Evolutionary conservation across 2,797 vertebrate genomes (phyloP), one percentile per base, ranked within the genome.

Genomic region (Fringilla coelebs): DNA sequence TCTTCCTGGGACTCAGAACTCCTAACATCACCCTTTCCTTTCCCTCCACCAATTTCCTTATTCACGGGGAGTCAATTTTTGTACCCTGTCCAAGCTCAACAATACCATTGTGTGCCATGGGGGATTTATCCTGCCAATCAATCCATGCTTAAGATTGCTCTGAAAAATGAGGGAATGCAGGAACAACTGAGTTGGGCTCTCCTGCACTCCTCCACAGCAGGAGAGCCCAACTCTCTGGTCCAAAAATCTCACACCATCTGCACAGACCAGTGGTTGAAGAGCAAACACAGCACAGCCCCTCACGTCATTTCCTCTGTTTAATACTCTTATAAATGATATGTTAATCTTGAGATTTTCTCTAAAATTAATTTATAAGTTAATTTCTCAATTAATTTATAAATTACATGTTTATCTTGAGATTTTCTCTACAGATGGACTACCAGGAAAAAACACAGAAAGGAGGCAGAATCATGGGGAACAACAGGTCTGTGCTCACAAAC

Each of bases 231-330:
- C 9, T 34, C 5, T 34, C n/a, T 62, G 21, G 22, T 40, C 34
- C 32, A 60, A 86, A 95, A 74, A 45, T 31, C 17, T 71, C 49
- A 10, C 1, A 1, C 19, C 34, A 45, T 7, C 43, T 63, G 25
- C 32, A n/a, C 18, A 83, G n/a, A 57, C 10, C 1, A 14, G 18
- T 34, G 49, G 12, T 41, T 29, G 36, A 40, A 82, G 72, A 63
- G 10, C 13, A 49, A 80, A 36, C 10, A 21, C 20, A 63, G 31
- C 36, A 45, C 21, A 8, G 5, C 17, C 26, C 26, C 46, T 7
- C 6, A 34, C 0, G 0, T 7, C 22, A 8, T 57, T 12, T 49
- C 62, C 9, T 57, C 29, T 62, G 3, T 19, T 46, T 63, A 43
- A 32, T 41, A 5, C 8, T 41, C 46, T 43, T 34, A 9, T 52